Percentiles rank a stretch among this genome's conserved stretches.
Evolutionary conservation across 2,113 vertebrate species (phyloP).

Genomic region (Zosterops japonicus): DNA sequence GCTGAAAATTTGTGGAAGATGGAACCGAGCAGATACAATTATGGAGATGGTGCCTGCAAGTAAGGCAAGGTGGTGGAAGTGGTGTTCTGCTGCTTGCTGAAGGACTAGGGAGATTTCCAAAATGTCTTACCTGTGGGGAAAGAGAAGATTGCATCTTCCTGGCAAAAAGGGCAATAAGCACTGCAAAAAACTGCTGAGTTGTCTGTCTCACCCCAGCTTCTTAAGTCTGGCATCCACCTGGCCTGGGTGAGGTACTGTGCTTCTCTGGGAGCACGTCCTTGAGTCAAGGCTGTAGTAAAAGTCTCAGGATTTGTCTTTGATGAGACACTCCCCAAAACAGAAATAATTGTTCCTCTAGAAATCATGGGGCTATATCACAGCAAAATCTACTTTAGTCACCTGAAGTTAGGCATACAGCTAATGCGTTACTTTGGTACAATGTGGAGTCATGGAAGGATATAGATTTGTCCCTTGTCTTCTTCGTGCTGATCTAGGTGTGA

Average conservation of each 20-base stretch:
- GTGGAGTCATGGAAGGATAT: not conserved
- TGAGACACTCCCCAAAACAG: not conserved
- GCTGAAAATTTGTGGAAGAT: not conserved
- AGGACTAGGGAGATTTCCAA: not conserved
- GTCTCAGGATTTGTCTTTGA: not conserved
- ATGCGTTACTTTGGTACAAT: rapidly evolving
- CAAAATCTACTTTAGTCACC: not conserved
- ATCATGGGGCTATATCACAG: not conserved
- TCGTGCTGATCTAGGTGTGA: not conserved
- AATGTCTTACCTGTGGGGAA: not conserved
- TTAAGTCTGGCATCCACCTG: not conserved
- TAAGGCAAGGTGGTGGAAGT: not conserved
- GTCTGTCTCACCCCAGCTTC: not conserved
- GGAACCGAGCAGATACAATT: not conserved
- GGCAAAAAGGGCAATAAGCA: not conserved
- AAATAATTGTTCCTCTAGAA: not conserved
- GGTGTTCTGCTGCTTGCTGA: not conserved
- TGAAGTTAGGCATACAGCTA: not conserved
- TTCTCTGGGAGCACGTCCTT: not conserved
- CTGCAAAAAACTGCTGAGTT: not conserved
- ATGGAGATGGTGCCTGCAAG: not conserved
- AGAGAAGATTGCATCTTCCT: not conserved
- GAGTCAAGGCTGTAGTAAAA: not conserved
- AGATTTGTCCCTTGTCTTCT: not conserved
- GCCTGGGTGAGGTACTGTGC: not conserved